These are phyloP conservation scores for Athalia rosae DNA, from an alignment of 2,888 invertebrate genomes.

Conservation along the genomic window DNA sequence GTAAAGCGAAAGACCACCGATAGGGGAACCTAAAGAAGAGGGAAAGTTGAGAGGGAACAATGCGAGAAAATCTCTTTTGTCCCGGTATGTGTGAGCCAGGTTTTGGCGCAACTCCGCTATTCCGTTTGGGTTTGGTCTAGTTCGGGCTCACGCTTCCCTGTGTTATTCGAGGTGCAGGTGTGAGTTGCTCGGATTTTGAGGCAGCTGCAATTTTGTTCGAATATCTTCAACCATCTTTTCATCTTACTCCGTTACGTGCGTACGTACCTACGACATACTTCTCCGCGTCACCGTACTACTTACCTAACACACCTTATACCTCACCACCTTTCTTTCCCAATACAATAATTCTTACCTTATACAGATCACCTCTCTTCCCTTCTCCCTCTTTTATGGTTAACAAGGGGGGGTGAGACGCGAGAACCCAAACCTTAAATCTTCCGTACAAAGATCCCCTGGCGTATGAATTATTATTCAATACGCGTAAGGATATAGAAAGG, in stretches of 20 bases:
- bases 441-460: slow-evolving; percentile 9
- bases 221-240: slow-evolving; percentile 23
- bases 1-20: slow-evolving; percentile 33
- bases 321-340: slow-evolving; percentile 2
- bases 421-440: slow-evolving; percentile 19
- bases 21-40: background rate
- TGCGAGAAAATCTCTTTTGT: slow-evolving; percentile 39
- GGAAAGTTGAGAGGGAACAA: slow-evolving; percentile 41
- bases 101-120: slow-evolving; percentile 18
- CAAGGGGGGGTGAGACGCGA: slow-evolving; percentile 15
- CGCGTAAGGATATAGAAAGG: slow-evolving; percentile 1
- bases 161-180: slow-evolving; percentile 39
- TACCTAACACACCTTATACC: background rate
- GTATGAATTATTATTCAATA: slow-evolving; percentile 27
- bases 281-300: background rate
- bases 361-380: background rate
- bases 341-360: background rate
- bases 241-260: slow-evolving; percentile 15
- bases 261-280: slow-evolving; percentile 12
- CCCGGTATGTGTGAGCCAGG: slow-evolving; percentile 11
- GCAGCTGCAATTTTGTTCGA: slow-evolving; percentile 41
- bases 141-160: slow-evolving; percentile 27
- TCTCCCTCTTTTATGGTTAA: slow-evolving; percentile 15
- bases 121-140: slow-evolving; percentile 19
- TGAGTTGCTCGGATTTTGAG: slow-evolving; percentile 1